Base-by-base conservation (phyloP, 2,888 invertebrate species). In the Ferdinandea cuprea region DNA sequence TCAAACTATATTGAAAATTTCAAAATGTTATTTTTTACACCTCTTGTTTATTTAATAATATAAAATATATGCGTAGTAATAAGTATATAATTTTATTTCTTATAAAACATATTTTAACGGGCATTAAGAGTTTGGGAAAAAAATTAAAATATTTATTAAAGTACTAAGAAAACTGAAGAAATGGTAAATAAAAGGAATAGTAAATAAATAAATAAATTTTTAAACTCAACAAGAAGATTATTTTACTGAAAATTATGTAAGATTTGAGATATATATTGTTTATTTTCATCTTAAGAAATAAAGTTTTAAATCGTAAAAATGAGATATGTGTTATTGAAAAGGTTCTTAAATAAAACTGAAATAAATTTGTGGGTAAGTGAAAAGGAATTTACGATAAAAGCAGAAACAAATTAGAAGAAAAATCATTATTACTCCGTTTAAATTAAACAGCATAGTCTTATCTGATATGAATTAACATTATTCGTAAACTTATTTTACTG, bases 281-380 rank as follows among this genome's bases (percentile, higher is more conserved):
- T 91, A 90, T 90, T 90, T 91, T 91, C 90, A 90, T 90, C 90
- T 90, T 90, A 89, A 90, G 89, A 89, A 89, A 91, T 91, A 91
- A 91, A 91, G 91, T 91, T 91, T 91, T 91, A 91, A 90, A 91
- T 91, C 91, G 89, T 91, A 90, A 90, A 90, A 90, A 50, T 25
- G 8, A 28, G 19, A 11, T 21, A 11, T 3, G 5, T 4, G 17
- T 25, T 48, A 6, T 15, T 42, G n/a, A n/a, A n/a, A n/a, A n/a
- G n/a, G 15, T 42, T 42, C 7, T 42, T 15, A 1, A 21, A n/a
- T n/a, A n/a, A n/a, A n/a, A n/a, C n/a, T 46, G 8, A 21, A 19
- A 46, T 9, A 21, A 25, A 5, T 25, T 25, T 3, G 5, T 3
- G 25, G 5, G 25, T 25, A 25, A 25, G 25, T 25, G 5, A 25